These are phyloP conservation scores for Jacana jacana DNA, from an alignment of 2,113 vertebrate genomes.

Conservation along the genomic window DNA sequence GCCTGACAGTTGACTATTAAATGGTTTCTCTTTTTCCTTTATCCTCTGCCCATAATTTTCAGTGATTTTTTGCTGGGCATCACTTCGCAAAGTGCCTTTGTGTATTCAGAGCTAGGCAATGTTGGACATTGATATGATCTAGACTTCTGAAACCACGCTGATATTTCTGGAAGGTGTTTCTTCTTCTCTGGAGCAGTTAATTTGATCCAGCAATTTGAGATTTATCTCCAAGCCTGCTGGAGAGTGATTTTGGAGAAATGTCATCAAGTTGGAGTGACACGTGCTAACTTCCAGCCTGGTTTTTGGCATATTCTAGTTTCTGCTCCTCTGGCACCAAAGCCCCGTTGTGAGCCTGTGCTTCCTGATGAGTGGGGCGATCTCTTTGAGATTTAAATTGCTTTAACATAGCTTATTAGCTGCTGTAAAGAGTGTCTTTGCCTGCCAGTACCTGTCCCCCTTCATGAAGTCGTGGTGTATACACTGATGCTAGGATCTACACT, in stretches of 20 bases:
- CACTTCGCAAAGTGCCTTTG: background rate
- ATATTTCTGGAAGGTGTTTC: background rate
- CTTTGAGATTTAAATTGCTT: background rate
- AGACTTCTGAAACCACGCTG: background rate
- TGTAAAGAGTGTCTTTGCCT: background rate
- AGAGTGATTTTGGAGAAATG: background rate
- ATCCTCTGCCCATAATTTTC: slow-evolving; percentile 5
- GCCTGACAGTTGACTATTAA: slow-evolving; percentile 44
- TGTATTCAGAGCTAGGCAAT: background rate
- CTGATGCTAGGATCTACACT: no score
- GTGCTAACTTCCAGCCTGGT: background rate
- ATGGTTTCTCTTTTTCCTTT: slow-evolving; percentile 7
- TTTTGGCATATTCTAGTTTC: background rate
- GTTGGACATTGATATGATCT: background rate
- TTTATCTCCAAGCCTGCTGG: background rate
- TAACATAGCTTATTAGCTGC: background rate
- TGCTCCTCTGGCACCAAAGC: background rate
- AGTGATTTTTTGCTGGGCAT: slow-evolving; percentile 4
- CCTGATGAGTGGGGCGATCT: background rate
- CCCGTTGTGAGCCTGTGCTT: rapidly evolving
- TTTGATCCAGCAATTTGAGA: background rate
- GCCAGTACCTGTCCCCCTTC: background rate
- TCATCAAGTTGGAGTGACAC: background rate
- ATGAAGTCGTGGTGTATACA: background rate
- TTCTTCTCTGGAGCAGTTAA: background rate